phyloP scores from a whole-genome alignment of 2,888 invertebrate genomes.

The Eristalis tenax region DNA sequence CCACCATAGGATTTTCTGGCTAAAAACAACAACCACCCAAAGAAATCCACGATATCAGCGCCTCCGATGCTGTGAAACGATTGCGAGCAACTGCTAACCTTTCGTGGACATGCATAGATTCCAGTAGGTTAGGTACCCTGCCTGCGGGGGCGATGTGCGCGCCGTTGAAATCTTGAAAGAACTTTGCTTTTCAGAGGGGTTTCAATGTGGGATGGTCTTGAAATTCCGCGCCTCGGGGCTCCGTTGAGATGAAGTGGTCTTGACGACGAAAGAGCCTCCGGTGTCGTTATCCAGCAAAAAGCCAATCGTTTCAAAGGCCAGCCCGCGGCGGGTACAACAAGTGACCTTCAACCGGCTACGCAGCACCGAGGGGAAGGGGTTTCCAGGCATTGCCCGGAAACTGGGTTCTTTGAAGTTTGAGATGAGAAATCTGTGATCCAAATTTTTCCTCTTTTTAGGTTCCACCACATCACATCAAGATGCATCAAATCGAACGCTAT shows the following conservation, averaged over 20 bases:
- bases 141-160: conserved; percentile 21
- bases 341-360: too few relatives aligned
- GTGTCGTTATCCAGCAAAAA: background rate
- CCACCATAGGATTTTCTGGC: background rate
- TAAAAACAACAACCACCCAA: background rate
- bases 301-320: background rate
- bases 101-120: conserved; percentile 41
- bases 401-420: too few relatives aligned
- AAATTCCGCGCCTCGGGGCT: background rate
- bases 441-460: conserved; percentile 73
- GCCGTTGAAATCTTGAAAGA: background rate
- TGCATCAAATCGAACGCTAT: conserved; percentile 79
- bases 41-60: conserved; percentile 30
- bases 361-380: too few relatives aligned
- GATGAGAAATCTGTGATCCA: too few relatives aligned
- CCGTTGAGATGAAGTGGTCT: background rate
- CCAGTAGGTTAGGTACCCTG: background rate
- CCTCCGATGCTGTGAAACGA: background rate
- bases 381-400: too few relatives aligned
- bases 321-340: too few relatives aligned
- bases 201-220: background rate
- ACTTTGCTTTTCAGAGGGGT: background rate
- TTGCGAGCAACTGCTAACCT: conserved; percentile 21
- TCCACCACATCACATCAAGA: conserved; percentile 80
- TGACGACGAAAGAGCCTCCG: background rate